Percentiles rank a stretch among this genome's conserved stretches.
Evolutionary conservation across 2,888 invertebrate genomes (phyloP).

Genomic region (Tachina fera): DNA sequence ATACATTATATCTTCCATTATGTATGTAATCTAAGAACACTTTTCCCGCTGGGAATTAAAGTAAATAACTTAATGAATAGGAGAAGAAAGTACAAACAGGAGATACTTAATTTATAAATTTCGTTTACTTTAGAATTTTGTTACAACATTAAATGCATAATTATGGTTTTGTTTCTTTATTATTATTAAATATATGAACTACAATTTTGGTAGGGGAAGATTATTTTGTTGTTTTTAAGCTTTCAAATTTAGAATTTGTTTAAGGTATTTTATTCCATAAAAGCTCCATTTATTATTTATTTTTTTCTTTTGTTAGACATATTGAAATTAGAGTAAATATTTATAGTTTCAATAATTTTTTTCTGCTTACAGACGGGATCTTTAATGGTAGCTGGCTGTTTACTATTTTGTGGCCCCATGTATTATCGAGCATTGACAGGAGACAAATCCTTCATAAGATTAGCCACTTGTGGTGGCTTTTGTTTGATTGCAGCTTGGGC

Average conservation of each 20-base stretch:
- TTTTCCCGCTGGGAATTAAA: slow-evolving; percentile 3
- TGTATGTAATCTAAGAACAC: not conserved
- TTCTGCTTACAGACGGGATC: slow-evolving; percentile 86
- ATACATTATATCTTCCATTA: not conserved
- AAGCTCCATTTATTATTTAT: slow-evolving; percentile 41
- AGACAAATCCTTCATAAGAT: slow-evolving; percentile 87
- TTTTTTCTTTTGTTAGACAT: slow-evolving; percentile 3
- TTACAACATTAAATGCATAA: slow-evolving; percentile 70
- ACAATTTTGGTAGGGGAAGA: slow-evolving; percentile 43
- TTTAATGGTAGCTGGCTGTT: slow-evolving; percentile 90
- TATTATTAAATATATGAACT: slow-evolving; percentile 36
- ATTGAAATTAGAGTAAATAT: not conserved
- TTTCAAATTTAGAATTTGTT: slow-evolving; percentile 60
- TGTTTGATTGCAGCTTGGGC: slow-evolving; percentile 95
- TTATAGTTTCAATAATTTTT: slow-evolving; percentile 5
- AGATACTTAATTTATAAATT: slow-evolving; percentile 53
- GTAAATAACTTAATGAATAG: not conserved
- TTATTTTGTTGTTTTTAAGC: slow-evolving; percentile 44
- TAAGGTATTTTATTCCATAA: slow-evolving; percentile 44
- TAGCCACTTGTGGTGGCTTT: slow-evolving; percentile 95
- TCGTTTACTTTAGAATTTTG: slow-evolving; percentile 64
- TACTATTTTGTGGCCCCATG: slow-evolving; percentile 94
- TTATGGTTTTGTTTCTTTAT: slow-evolving; percentile 32
- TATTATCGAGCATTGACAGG: slow-evolving; percentile 95
- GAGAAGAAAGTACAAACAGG: slow-evolving; percentile 21